Evolutionary conservation across 1,140 invertebrate genomes (phyloP).

Genomic region (Camponotus pennsylvanicus): DNA sequence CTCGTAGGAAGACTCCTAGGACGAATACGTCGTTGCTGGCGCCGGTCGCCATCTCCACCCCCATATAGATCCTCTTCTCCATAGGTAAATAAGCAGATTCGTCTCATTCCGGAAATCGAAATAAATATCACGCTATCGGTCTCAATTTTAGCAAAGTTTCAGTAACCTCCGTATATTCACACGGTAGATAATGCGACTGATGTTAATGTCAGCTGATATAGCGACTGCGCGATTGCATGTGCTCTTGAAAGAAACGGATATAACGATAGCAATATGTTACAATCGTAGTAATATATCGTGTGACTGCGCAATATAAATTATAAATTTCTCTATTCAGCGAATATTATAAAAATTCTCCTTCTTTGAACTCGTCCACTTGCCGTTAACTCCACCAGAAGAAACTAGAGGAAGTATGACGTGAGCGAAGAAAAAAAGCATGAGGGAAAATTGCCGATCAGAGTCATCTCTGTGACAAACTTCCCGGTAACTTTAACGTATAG

Average conservation of each 20-base stretch:
- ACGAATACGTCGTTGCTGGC: conserved; percentile 36
- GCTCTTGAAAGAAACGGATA: too few relatives aligned
- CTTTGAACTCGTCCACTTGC: neutral
- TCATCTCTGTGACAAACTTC: conserved; percentile 70
- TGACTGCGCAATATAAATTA: neutral
- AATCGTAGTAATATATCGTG: neutral
- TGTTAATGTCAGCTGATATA: neutral
- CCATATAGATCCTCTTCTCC: neutral
- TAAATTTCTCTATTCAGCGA: neutral
- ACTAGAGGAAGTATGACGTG: neutral
- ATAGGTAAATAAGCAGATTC: conserved; percentile 21
- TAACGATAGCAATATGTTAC: neutral
- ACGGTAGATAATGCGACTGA: neutral
- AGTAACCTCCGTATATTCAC: conserved; percentile 2
- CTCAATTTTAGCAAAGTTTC: conserved; percentile 76
- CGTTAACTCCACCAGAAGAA: neutral
- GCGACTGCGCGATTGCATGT: neutral
- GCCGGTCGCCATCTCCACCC: neutral
- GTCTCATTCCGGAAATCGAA: conserved; percentile 8
- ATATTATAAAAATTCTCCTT: neutral
- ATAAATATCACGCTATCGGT: conserved; percentile 70
- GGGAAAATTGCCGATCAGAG: conserved; percentile 4
- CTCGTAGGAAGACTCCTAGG: conserved; percentile 35
- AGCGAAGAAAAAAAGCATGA: conserved; percentile 25
- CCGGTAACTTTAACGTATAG: conserved; percentile 77